Evolutionary conservation across 2,113 vertebrate genomes (phyloP).

Genomic region (Lophura nycthemera): DNA sequence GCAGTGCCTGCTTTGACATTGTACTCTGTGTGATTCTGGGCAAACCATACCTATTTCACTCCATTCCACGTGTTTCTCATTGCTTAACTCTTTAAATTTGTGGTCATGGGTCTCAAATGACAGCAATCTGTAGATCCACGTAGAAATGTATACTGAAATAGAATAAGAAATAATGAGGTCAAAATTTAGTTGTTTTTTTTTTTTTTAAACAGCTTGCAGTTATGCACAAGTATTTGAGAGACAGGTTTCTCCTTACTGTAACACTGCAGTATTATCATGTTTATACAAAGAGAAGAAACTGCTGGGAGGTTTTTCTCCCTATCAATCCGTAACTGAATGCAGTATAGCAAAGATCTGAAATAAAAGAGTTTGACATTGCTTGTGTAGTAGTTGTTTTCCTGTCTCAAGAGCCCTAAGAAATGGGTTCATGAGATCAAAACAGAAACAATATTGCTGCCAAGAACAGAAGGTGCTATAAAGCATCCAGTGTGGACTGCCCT

Average conservation of each 20-base stretch:
- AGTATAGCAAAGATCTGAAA: not conserved
- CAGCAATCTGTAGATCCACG: not conserved
- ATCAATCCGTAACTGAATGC: not conserved
- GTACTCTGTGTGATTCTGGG: not conserved
- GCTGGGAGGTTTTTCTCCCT: not conserved
- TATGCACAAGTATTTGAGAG: not conserved
- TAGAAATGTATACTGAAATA: not conserved
- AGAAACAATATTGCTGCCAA: not conserved
- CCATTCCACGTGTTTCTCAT: not conserved
- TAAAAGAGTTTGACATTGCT: not conserved
- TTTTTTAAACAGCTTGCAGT: not conserved
- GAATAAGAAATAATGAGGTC: not conserved
- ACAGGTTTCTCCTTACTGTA: not conserved
- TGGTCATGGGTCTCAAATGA: not conserved
- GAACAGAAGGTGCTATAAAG: not conserved
- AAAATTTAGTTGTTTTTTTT: not conserved
- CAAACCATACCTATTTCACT: not conserved
- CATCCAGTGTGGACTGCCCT: fast-evolving
- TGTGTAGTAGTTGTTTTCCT: not conserved
- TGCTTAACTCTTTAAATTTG: not conserved
- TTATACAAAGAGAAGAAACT: not conserved
- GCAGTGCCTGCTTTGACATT: not conserved
- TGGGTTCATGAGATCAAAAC: not conserved
- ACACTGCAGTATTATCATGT: not conserved
- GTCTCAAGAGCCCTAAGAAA: not conserved